Percentiles rank a stretch among this genome's conserved stretches.
phyloP scores from a whole-genome alignment of 2,113 vertebrate species.

The Dipodomys spectabilis region DNA sequence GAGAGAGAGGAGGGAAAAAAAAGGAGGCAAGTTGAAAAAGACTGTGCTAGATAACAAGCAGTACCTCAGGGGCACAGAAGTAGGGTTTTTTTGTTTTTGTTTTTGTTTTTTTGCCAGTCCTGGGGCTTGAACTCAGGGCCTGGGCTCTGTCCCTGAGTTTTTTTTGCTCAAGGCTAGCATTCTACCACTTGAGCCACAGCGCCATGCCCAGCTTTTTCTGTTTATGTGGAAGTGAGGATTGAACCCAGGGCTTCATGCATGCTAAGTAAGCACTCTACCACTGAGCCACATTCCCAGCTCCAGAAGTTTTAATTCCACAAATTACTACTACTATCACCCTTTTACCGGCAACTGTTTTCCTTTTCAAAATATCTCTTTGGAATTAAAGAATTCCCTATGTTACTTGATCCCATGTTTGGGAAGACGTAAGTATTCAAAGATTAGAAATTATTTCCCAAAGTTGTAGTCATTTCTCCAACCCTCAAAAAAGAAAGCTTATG shows the following conservation, averaged over 20 bases:
- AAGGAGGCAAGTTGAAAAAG: neutral
- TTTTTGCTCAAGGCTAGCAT: too few relatives aligned
- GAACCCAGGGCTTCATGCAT: too few relatives aligned
- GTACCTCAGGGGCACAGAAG: neutral
- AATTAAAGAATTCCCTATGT: slow-evolving; percentile 7
- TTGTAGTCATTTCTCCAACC: neutral
- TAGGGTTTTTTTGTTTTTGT: too few relatives aligned
- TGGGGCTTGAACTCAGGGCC: too few relatives aligned
- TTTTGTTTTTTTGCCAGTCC: too few relatives aligned
- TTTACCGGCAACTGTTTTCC: neutral
- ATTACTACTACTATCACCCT: too few relatives aligned
- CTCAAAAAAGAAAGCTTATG: neutral
- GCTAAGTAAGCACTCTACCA: too few relatives aligned
- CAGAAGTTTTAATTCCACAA: neutral
- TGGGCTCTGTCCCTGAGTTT: too few relatives aligned
- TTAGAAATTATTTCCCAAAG: neutral
- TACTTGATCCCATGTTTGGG: neutral
- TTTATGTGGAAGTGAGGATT: too few relatives aligned
- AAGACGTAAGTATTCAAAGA: neutral
- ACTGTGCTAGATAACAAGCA: neutral
- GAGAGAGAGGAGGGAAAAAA: neutral
- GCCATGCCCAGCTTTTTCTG: too few relatives aligned
- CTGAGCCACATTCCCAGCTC: too few relatives aligned
- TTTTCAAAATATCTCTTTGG: slow-evolving; percentile 11
- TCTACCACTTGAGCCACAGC: too few relatives aligned